A percentile compares a stretch with the other conserved stretches of the same genome.
Conservation (phyloP, 2,797 vertebrate genomes). For the Pipistrellus pygmaeus region DNA sequence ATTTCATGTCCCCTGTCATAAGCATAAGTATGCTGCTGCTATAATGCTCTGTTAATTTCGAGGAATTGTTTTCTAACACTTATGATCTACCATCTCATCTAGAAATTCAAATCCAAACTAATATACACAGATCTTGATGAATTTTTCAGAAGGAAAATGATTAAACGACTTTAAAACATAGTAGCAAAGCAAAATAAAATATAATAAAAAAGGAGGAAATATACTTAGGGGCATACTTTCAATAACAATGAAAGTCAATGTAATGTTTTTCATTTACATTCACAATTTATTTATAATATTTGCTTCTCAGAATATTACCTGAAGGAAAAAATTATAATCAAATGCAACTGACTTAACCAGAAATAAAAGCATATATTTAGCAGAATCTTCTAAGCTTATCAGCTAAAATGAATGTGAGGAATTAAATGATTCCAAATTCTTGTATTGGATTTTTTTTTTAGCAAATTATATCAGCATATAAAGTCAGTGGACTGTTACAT, state of each 20-base stretch:
- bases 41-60: conserved; percentile 55
- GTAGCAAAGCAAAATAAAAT: conserved; percentile 68
- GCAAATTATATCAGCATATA: conserved; percentile 32
- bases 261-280: conserved; percentile 77
- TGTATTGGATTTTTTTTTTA: not conserved
- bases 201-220: conserved; percentile 60
- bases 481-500: not conserved
- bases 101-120: conserved; percentile 76
- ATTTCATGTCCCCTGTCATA: not conserved
- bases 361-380: conserved; percentile 67
- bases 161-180: conserved; percentile 67
- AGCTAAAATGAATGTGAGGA: conserved; percentile 28
- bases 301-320: conserved; percentile 79
- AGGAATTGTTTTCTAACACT: conserved; percentile 67
- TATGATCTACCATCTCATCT: conserved; percentile 56
- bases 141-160: conserved; percentile 74
- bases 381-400: conserved; percentile 60
- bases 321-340: conserved; percentile 79
- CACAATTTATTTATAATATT: conserved; percentile 82
- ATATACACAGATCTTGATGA: conserved; percentile 70
- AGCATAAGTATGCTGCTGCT: not conserved
- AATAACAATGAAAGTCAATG: conserved; percentile 65
- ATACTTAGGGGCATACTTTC: conserved; percentile 75
- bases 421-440: conserved; percentile 41
- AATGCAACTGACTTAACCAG: conserved; percentile 77